phyloP scores from a whole-genome alignment of 1,140 invertebrate species.

The Steinernema feltiae region DNA sequence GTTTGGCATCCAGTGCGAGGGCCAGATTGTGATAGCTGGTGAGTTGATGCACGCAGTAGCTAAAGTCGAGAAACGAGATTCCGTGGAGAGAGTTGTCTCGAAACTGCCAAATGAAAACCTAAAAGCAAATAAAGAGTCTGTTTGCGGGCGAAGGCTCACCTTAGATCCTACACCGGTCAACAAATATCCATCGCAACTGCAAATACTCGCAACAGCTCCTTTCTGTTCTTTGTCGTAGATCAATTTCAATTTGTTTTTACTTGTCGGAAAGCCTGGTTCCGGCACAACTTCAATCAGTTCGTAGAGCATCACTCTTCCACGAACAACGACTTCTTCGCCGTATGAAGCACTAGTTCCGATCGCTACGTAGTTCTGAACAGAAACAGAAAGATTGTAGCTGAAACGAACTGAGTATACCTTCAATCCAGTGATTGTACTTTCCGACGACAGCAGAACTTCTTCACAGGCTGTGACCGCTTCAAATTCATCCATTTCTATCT shows the following conservation, averaged over 20 bases:
- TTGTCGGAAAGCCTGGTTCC: conserved; percentile 91
- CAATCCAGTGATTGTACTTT: conserved; percentile 80
- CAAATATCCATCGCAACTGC: conserved; percentile 84
- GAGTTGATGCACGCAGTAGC: conserved; percentile 92
- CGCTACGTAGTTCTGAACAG: conserved; percentile 88
- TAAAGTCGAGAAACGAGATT: conserved; percentile 96
- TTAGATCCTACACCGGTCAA: conserved; percentile 96
- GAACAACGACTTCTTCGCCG: conserved; percentile 80
- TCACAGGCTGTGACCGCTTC: conserved; percentile 91
- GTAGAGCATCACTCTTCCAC: conserved; percentile 68
- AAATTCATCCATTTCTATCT: conserved; percentile 58
- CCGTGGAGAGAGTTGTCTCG: conserved; percentile 93
- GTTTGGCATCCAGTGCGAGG: conserved; percentile 86
- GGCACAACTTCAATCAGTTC: conserved; percentile 98
- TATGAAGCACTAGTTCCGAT: conserved; percentile 93
- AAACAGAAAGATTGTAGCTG: too few species aligned
- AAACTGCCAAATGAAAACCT: conserved; percentile 97
- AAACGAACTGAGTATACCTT: too few species aligned
- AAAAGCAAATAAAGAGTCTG: conserved; percentile 37
- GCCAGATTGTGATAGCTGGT: conserved; percentile 89
- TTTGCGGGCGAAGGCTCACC: conserved; percentile 62
- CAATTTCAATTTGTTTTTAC: conserved; percentile 92
- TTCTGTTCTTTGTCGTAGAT: conserved; percentile 94
- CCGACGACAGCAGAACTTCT: conserved; percentile 84
- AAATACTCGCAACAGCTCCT: conserved; percentile 92